Percentiles rank a stretch among this genome's conserved stretches.
phyloP scores from a whole-genome alignment of 1,140 invertebrate species.

The Leptinotarsa lineolata region DNA sequence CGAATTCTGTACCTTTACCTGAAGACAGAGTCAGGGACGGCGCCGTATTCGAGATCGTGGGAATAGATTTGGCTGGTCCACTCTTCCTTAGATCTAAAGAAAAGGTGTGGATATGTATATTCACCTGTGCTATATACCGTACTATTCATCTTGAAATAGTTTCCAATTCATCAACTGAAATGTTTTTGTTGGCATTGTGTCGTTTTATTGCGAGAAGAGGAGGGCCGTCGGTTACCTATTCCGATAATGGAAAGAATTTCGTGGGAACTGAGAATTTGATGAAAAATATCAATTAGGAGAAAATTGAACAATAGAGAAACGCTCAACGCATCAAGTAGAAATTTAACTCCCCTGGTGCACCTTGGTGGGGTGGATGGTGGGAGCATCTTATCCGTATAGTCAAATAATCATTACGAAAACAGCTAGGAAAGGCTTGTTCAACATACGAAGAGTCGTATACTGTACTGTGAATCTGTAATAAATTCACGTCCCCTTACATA shows the following conservation, averaged over 20 bases:
- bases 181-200: conserved; percentile 48
- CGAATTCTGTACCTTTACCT: conserved; percentile 28
- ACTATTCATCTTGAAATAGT: conserved; percentile 52
- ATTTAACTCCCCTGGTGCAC: conserved; percentile 46
- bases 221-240: conserved; percentile 33
- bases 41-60: conserved; percentile 37
- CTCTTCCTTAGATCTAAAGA: conserved; percentile 29
- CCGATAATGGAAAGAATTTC: conserved; percentile 53
- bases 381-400: conserved; percentile 54
- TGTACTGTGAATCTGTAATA: too few species aligned
- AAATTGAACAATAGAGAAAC: neutral
- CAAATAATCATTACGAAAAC: conserved; percentile 47
- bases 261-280: conserved; percentile 43
- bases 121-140: conserved; percentile 47
- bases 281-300: conserved; percentile 40
- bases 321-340: conserved; percentile 26
- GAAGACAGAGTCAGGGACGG: conserved; percentile 41
- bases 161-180: conserved; percentile 17
- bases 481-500: too few species aligned
- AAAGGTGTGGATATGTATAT: conserved; percentile 51
- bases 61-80: conserved; percentile 47
- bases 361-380: conserved; percentile 57
- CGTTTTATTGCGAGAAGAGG: conserved; percentile 52
- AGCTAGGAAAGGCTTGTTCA: conserved; percentile 43
- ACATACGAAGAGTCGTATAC: conserved; percentile 40